Percentiles rank a stretch among this genome's conserved stretches.
These are phyloP conservation scores for Labrus mixtus DNA, from an alignment of 2,113 vertebrate genomes.

Conservation along the genomic window DNA sequence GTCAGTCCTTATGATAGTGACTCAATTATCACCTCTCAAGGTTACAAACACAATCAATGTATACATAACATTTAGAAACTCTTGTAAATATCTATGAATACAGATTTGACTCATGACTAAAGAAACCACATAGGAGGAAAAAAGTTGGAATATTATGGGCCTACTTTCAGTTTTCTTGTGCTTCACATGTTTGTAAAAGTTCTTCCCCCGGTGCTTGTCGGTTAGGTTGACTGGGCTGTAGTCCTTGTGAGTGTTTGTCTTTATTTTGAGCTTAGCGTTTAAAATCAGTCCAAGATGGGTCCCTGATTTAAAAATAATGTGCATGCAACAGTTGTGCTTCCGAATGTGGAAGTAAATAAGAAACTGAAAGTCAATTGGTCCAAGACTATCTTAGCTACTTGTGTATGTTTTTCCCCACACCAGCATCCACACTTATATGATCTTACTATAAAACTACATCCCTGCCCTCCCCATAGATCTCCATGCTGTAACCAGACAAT, in stretches of 20 bases:
- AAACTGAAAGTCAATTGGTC: background rate
- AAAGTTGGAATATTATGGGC: background rate
- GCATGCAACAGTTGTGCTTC: background rate
- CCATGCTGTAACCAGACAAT: slow-evolving; percentile 49
- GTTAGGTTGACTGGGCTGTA: slow-evolving; percentile 1
- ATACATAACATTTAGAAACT: too few relatives aligned
- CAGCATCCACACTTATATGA: slow-evolving; percentile 8
- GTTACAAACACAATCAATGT: too few relatives aligned
- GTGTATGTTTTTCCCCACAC: background rate
- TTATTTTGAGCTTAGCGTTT: background rate
- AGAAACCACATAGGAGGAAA: background rate
- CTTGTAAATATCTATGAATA: background rate
- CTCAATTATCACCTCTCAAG: too few relatives aligned
- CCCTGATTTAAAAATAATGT: background rate
- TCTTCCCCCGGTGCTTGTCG: background rate
- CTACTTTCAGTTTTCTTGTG: background rate
- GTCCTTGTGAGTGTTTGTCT: background rate
- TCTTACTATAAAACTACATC: slow-evolving; percentile 37
- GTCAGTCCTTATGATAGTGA: too few relatives aligned
- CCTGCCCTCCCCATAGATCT: slow-evolving; percentile 25
- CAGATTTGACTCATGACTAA: background rate
- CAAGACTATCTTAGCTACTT: background rate
- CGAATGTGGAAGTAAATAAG: background rate
- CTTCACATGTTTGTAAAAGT: background rate
- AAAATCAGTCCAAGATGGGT: too few relatives aligned